Percentiles rank a stretch among this genome's conserved stretches.
phyloP scores from a whole-genome alignment of 2,888 invertebrate species.

The Pseudoips prasinana region DNA sequence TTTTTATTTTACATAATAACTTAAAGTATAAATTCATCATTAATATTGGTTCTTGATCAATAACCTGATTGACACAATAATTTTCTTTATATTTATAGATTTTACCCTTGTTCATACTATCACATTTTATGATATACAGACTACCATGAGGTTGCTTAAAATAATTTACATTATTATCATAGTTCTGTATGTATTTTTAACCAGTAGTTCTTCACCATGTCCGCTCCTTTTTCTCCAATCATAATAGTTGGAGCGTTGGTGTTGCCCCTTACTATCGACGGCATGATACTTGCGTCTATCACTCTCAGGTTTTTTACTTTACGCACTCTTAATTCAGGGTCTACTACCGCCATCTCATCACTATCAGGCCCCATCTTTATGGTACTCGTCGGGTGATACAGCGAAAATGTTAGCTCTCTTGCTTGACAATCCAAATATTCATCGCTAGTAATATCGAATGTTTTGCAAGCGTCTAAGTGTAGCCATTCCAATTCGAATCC shows the following conservation, averaged over 20 bases:
- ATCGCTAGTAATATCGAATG: constrained; percentile 39
- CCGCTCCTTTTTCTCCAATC: constrained; percentile 85
- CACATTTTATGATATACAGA: too few relatives aligned
- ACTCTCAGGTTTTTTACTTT: constrained; percentile 79
- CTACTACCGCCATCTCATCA: constrained; percentile 76
- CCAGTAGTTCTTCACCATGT: too few relatives aligned
- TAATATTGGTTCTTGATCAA: too few relatives aligned
- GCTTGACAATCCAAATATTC: constrained; percentile 48
- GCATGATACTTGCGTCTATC: constrained; percentile 86
- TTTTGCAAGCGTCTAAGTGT: constrained; percentile 50
- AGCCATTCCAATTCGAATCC: constrained; percentile 53
- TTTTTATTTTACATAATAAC: too few relatives aligned
- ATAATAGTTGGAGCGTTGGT: constrained; percentile 84
- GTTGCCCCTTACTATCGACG: constrained; percentile 82
- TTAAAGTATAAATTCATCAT: too few relatives aligned
- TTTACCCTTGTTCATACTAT: too few relatives aligned
- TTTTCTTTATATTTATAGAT: too few relatives aligned
- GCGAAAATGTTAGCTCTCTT: constrained; percentile 57
- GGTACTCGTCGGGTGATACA: constrained; percentile 88
- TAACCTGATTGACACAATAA: too few relatives aligned
- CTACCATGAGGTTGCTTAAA: too few relatives aligned
- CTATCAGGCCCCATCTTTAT: constrained; percentile 82
- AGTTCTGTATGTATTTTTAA: too few relatives aligned
- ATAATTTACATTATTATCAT: too few relatives aligned
- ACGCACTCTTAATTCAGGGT: constrained; percentile 78